phyloP scores from a whole-genome alignment of 2,113 vertebrate species.

The Hydrolagus affinis region DNA sequence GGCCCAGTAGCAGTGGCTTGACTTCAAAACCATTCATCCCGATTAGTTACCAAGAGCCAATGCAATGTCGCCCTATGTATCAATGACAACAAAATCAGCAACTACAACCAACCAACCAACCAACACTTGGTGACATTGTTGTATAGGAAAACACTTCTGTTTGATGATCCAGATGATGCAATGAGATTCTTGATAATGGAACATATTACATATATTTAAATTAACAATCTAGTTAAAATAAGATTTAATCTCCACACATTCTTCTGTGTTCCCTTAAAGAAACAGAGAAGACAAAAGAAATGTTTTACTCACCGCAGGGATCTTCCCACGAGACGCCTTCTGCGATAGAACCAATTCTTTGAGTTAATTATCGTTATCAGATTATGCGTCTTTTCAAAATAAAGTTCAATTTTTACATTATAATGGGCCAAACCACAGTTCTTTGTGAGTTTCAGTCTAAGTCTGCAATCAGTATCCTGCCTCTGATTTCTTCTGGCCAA shows the following conservation, averaged over 20 bases:
- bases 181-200: not conserved
- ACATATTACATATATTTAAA: not conserved
- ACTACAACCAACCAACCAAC: not conserved
- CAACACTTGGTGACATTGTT: not conserved
- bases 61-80: not conserved
- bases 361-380: not conserved
- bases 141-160: not conserved
- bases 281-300: not conserved
- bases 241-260: not conserved
- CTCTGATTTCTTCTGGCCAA: too few relatives aligned
- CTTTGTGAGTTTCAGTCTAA: too few relatives aligned
- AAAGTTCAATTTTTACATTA: not conserved
- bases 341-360: not conserved
- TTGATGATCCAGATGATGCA: not conserved
- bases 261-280: not conserved
- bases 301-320: not conserved
- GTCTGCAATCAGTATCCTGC: too few relatives aligned
- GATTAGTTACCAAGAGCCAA: not conserved
- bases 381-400: not conserved
- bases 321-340: not conserved
- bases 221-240: not conserved
- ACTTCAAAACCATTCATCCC: not conserved
- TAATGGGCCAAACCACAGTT: too few relatives aligned
- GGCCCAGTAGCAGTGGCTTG: not conserved
- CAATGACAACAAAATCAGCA: not conserved